These are phyloP conservation scores for Brachypteracias leptosomus DNA, from an alignment of 2,113 vertebrate genomes.

Conservation along the genomic window DNA sequence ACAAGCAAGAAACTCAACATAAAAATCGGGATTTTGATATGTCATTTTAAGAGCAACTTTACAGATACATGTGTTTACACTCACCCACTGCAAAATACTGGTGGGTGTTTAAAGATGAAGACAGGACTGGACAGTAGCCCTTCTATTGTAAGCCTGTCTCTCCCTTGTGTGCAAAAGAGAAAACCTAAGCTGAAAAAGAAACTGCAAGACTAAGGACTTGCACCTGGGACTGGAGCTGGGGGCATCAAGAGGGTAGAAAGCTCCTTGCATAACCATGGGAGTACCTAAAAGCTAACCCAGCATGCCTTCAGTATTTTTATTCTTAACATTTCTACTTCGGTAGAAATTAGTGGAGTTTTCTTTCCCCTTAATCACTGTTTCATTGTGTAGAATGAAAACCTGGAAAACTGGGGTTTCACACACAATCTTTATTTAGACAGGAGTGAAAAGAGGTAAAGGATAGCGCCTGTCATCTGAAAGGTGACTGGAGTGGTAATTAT, in stretches of 20 bases:
- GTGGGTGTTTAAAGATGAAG: neutral
- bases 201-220: neutral
- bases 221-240: neutral
- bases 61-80: neutral
- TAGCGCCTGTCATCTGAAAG: neutral
- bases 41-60: neutral
- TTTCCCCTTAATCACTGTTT: neutral
- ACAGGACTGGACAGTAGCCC: neutral
- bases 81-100: neutral
- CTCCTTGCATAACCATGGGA: neutral
- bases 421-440: neutral
- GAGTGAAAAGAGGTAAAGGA: neutral
- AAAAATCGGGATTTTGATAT: neutral
- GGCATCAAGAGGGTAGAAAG: neutral
- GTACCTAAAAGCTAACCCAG: neutral
- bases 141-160: neutral
- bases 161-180: neutral
- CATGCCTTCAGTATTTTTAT: neutral
- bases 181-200: neutral
- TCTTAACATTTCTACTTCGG: neutral
- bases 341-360: neutral
- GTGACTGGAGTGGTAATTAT: neutral
- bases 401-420: neutral
- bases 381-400: neutral
- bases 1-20: neutral